Evolutionary conservation across 2,888 invertebrate species (phyloP).

Genomic region (Phorcus lineatus): DNA sequence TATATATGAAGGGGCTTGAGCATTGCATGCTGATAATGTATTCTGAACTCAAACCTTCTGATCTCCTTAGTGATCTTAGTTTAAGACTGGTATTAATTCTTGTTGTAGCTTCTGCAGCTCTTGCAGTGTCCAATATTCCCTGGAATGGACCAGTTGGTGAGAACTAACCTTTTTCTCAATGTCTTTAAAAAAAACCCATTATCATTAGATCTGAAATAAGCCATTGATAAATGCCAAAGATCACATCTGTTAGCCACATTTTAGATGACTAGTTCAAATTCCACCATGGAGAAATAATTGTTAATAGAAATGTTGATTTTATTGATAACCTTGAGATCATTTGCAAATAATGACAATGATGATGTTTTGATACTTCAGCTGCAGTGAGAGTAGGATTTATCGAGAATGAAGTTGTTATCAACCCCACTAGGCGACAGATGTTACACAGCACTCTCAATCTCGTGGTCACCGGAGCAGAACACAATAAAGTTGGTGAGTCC

Average conservation of each 20-base stretch:
- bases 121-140: constrained; percentile 94
- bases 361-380: constrained; percentile 72
- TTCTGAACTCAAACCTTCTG: too few relatives aligned
- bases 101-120: constrained; percentile 87
- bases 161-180: constrained; percentile 15
- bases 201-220: too few relatives aligned
- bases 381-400: constrained; percentile 92
- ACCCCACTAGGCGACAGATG: constrained; percentile 91
- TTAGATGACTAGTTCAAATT: too few relatives aligned
- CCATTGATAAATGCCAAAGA: too few relatives aligned
- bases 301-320: too few relatives aligned
- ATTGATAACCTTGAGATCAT: neutral
- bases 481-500: constrained; percentile 69
- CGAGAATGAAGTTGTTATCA: constrained; percentile 84
- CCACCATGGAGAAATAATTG: too few relatives aligned
- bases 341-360: neutral
- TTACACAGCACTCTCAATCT: constrained; percentile 87
- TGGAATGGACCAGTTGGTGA: constrained; percentile 93
- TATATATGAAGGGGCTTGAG: too few relatives aligned
- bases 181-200: too few relatives aligned
- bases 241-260: too few relatives aligned
- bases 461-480: constrained; percentile 82
- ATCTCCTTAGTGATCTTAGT: neutral
- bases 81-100: neutral
- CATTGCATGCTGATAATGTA: too few relatives aligned